Conservation (phyloP, 2,113 vertebrate genomes). For the Ursus arctos region DNA sequence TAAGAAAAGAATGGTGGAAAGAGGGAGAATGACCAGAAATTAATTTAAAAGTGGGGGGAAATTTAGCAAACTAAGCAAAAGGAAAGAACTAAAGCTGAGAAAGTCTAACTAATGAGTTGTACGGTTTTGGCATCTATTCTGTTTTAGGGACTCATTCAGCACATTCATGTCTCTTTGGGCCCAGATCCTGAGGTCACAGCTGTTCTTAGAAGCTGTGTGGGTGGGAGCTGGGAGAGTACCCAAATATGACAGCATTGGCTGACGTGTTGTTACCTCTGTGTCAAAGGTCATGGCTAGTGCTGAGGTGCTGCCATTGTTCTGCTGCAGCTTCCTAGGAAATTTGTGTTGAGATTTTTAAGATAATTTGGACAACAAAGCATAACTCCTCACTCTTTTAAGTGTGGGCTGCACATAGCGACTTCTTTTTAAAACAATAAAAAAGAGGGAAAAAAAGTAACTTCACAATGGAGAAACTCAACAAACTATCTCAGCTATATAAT, state of each 20-base stretch:
- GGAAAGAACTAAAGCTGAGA: background rate
- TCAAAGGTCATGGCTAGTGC: background rate
- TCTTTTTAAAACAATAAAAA: background rate
- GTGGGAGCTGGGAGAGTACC: background rate
- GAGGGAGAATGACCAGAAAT: background rate
- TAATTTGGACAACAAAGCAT: background rate
- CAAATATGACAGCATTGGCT: conserved; percentile 4
- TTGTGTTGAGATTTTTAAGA: conserved; percentile 9
- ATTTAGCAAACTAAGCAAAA: conserved; percentile 54
- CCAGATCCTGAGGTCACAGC: conserved; percentile 48
- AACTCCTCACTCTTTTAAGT: background rate
- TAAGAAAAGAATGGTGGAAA: background rate
- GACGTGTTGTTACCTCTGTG: background rate
- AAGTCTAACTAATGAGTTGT: background rate
- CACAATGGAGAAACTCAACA: background rate
- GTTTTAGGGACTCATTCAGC: background rate
- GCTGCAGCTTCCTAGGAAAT: background rate
- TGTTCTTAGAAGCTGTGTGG: conserved; percentile 25
- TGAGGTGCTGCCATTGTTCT: background rate
- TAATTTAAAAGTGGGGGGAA: background rate
- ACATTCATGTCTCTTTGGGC: conserved; percentile 21
- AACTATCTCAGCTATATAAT: background rate
- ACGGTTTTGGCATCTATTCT: background rate
- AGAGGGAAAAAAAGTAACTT: background rate
- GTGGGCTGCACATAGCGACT: background rate